Percentiles rank a stretch among this genome's conserved stretches.
Conservation (phyloP, 2,797 vertebrate genomes). For the Coracias cyanogaster region DNA sequence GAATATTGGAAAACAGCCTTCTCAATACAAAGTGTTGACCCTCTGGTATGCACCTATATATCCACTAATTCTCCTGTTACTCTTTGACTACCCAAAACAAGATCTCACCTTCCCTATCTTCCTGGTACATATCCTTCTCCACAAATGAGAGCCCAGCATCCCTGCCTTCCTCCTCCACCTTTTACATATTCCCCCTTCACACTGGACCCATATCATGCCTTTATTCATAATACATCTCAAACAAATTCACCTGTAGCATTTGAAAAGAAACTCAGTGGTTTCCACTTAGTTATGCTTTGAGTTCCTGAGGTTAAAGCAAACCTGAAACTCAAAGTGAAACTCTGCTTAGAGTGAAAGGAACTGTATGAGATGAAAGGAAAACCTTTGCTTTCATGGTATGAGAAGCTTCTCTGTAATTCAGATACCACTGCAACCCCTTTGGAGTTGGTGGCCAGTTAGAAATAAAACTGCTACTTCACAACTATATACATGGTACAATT, state of each 20-base stretch:
- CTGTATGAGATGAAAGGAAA: not conserved
- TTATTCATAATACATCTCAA: not conserved
- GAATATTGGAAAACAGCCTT: not conserved
- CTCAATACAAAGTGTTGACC: not conserved
- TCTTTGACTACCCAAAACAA: not conserved
- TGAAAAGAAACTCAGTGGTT: slow-evolving; percentile 13
- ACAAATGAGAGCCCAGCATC: not conserved
- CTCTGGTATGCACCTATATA: not conserved
- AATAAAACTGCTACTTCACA: not conserved
- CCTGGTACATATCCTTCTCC: not conserved
- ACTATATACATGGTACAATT: not conserved
- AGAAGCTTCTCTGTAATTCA: not conserved
- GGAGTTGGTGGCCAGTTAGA: not conserved
- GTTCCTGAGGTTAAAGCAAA: slow-evolving; percentile 35
- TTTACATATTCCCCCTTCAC: not conserved
- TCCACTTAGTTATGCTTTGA: slow-evolving; percentile 18
- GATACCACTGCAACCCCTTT: not conserved
- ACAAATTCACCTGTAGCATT: not conserved
- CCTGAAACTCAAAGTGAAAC: slow-evolving; percentile 25
- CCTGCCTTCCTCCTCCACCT: not conserved
- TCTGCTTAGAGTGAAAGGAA: not conserved
- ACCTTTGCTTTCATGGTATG: not conserved
- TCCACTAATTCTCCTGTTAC: not conserved
- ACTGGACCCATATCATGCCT: not conserved
- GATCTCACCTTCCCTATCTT: not conserved